phyloP scores from a whole-genome alignment of 2,113 vertebrate species.

The Hippocampus barbouri region DNA sequence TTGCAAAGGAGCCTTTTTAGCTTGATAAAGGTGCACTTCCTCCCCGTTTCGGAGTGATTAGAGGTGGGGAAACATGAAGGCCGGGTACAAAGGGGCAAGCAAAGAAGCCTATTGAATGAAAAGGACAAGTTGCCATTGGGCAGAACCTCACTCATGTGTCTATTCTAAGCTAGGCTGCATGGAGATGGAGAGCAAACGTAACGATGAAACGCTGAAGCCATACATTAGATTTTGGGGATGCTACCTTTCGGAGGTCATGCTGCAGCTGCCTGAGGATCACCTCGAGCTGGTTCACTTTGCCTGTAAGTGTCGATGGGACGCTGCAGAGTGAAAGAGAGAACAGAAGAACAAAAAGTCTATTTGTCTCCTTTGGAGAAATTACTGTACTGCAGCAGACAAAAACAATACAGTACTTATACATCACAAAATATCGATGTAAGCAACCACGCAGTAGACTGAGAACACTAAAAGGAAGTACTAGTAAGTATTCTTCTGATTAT shows the following conservation, averaged over 20 bases:
- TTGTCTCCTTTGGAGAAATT: not conserved
- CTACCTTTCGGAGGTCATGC: constrained; percentile 89
- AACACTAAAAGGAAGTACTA: too few species aligned
- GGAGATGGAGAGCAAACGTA: constrained; percentile 1
- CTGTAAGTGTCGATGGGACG: constrained; percentile 84
- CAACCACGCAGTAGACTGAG: too few species aligned
- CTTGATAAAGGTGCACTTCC: constrained; percentile 50
- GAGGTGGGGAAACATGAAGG: constrained; percentile 38
- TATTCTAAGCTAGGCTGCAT: constrained; percentile 20
- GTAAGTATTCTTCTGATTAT: too few species aligned
- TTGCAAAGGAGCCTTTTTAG: constrained; percentile 39
- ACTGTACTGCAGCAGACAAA: too few species aligned
- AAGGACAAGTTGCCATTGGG: constrained; percentile 49
- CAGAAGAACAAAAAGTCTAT: not conserved
- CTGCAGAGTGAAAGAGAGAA: constrained; percentile 5
- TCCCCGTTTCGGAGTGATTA: constrained; percentile 47
- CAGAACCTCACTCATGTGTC: constrained; percentile 39
- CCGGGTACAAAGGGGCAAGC: constrained; percentile 55
- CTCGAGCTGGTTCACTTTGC: constrained; percentile 96
- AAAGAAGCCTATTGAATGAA: constrained; percentile 64
- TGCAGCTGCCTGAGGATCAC: constrained; percentile 92
- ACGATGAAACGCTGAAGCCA: constrained; percentile 1
- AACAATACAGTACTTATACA: too few species aligned
- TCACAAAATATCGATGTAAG: too few species aligned
- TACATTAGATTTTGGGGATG: not conserved